Evolutionary conservation across 2,797 vertebrate species (phyloP).

Genomic region (Lepus townsendii): DNA sequence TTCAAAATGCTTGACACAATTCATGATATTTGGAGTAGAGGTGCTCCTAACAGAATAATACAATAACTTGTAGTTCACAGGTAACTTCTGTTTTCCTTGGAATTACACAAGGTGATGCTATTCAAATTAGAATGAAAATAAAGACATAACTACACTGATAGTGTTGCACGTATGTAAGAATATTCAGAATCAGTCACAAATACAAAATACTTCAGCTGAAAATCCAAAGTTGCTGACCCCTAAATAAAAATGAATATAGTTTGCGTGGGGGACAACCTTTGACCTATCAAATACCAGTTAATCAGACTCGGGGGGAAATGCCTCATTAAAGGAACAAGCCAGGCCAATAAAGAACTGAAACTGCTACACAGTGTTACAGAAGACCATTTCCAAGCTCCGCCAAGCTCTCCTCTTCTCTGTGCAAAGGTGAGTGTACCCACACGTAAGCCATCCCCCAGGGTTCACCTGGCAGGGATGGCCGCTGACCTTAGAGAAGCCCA

Average conservation of each 20-base stretch:
- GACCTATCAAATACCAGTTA: not conserved
- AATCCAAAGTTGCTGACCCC: not conserved
- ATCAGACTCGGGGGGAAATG: not conserved
- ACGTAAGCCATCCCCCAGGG: not conserved
- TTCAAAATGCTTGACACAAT: not conserved
- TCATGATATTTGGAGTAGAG: not conserved
- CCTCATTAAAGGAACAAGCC: not conserved
- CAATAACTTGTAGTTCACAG: not conserved
- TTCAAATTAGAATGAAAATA: not conserved
- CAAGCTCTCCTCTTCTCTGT: not conserved
- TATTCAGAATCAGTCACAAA: constrained; percentile 27
- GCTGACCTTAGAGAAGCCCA: too few species aligned
- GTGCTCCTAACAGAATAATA: not conserved
- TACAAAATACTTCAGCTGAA: constrained; percentile 18
- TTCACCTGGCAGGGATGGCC: not conserved
- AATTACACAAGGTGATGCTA: not conserved
- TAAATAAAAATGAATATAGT: constrained; percentile 8
- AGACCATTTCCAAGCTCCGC: not conserved
- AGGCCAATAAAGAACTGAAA: not conserved
- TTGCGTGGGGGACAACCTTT: not conserved
- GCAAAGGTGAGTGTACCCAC: not conserved
- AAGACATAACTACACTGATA: constrained; percentile 3
- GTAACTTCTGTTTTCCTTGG: constrained; percentile 22
- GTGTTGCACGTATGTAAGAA: constrained; percentile 6
- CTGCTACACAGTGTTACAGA: not conserved